Conservation (phyloP, 2,797 vertebrate genomes). For the Platalea minor region DNA sequence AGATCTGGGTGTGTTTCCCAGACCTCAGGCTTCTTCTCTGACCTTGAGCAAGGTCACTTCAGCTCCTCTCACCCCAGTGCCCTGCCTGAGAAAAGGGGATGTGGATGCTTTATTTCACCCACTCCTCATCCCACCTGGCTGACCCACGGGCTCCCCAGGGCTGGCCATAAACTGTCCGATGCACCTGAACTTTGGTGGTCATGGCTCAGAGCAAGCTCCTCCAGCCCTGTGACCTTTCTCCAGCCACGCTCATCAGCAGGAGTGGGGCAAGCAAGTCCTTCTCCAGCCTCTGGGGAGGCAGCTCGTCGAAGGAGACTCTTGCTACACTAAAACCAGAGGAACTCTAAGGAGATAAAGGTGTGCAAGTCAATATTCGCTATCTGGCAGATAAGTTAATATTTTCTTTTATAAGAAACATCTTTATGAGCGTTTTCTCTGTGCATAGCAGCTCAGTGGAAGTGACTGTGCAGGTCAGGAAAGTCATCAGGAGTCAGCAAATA, state of each 20-base stretch:
- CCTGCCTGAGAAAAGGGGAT: not conserved
- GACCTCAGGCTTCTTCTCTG: not conserved
- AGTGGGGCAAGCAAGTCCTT: not conserved
- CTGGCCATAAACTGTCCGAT: not conserved
- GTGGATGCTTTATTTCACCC: not conserved
- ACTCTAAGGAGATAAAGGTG: not conserved
- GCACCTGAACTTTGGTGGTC: not conserved
- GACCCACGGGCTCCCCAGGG: not conserved
- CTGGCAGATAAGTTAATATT: conserved; percentile 1
- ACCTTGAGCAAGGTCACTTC: not conserved
- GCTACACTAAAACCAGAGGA: not conserved
- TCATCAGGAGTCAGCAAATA: conserved; percentile 33
- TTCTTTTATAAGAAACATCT: conserved; percentile 34
- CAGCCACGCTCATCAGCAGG: not conserved
- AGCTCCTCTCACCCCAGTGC: not conserved
- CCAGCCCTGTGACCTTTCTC: not conserved
- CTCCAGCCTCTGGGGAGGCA: not conserved
- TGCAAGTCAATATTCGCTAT: not conserved
- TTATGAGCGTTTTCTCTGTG: not conserved
- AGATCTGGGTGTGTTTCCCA: not conserved
- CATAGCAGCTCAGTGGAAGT: conserved; percentile 10
- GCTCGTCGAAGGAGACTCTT: not conserved
- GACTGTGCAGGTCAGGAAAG: not conserved
- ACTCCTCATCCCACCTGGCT: accelerated
- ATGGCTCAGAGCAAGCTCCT: not conserved